Percentiles rank a stretch among this genome's conserved stretches.
Evolutionary conservation across 1,140 invertebrate species (phyloP).

Genomic region (Arctopsyche grandis): DNA sequence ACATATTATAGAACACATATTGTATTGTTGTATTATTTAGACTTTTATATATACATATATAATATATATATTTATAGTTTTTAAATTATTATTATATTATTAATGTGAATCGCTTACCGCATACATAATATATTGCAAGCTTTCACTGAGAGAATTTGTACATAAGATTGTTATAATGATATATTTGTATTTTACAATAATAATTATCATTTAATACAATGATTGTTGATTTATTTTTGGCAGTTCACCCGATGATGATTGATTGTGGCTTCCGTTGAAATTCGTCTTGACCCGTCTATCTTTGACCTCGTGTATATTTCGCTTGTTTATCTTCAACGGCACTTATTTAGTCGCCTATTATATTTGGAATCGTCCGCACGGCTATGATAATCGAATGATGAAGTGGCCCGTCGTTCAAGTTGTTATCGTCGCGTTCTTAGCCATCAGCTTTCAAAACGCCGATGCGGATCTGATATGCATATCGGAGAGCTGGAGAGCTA

Average conservation of each 20-base stretch:
- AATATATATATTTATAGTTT: background rate
- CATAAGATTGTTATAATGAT: conserved; percentile 21
- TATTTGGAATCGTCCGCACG: background rate
- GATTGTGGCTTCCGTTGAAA: too few relatives aligned
- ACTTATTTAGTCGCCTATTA: background rate
- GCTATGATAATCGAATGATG: background rate
- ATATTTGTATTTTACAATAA: conserved; percentile 31
- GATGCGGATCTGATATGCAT: background rate
- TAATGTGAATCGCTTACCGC: background rate
- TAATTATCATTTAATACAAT: conserved; percentile 11
- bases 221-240: background rate
- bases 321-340: background rate
- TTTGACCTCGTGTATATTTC: background rate
- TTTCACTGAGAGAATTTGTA: background rate
- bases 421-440: background rate
- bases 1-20: background rate
- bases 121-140: background rate
- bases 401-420: background rate
- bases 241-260: background rate
- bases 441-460: background rate
- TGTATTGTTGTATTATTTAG: conserved; percentile 28
- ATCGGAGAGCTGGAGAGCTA: background rate
- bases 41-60: conserved; percentile 7
- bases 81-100: background rate
- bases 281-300: background rate